Percentiles rank a stretch among this genome's conserved stretches.
phyloP scores from a whole-genome alignment of 1,140 invertebrate species.

The Thalassaphorura encarpata region DNA sequence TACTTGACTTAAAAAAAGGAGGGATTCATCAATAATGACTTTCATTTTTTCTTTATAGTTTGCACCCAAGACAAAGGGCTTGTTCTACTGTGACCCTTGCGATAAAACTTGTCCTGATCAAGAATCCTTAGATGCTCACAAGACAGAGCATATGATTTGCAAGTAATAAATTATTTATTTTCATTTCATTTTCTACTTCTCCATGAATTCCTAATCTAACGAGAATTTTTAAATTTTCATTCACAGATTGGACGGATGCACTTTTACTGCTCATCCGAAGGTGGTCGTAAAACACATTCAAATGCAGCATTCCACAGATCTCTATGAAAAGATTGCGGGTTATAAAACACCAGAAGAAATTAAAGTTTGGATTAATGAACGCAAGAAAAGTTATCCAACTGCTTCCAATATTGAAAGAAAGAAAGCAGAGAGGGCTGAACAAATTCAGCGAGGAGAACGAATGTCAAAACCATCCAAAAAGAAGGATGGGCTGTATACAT shows the following conservation, averaged over 20 bases:
- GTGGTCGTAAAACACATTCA: conserved; percentile 65
- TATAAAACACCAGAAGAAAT: conserved; percentile 66
- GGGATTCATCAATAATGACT: background rate
- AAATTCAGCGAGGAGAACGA: conserved; percentile 41
- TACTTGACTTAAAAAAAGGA: background rate
- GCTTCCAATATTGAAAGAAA: conserved; percentile 53
- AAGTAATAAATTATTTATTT: conserved; percentile 9
- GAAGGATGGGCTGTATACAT: background rate
- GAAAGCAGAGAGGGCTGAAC: conserved; percentile 51
- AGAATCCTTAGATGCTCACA: conserved; percentile 51
- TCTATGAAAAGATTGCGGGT: conserved; percentile 63
- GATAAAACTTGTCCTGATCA: conserved; percentile 54
- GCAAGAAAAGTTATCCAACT: conserved; percentile 44
- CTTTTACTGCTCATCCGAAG: conserved; percentile 63
- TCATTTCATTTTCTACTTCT: background rate
- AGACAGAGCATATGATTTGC: conserved; percentile 50
- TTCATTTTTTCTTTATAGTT: conserved; percentile 1
- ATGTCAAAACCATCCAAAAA: conserved; percentile 27
- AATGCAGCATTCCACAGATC: conserved; percentile 66
- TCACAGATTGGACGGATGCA: conserved; percentile 70
- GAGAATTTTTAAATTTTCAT: conserved; percentile 20
- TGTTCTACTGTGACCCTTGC: conserved; percentile 57
- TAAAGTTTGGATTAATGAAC: conserved; percentile 65
- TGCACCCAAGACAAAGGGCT: background rate
- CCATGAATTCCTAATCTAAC: background rate